A percentile compares a stretch with the other conserved stretches of the same genome.
Conservation (phyloP, 2,113 vertebrate species). For the Rhea pennata region DNA sequence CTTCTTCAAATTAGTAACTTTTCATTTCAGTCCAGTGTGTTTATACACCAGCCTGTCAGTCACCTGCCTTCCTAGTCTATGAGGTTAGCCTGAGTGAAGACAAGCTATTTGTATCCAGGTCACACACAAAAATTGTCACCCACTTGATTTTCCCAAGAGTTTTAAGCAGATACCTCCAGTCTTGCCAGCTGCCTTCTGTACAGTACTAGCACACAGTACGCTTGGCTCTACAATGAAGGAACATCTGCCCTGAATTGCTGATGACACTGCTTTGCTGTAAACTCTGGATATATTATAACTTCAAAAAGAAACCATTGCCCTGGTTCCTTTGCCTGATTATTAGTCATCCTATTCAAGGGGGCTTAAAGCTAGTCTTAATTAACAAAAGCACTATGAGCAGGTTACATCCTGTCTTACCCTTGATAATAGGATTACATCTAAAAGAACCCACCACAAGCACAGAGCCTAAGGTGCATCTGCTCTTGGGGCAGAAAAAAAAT, state of each 20-base stretch:
- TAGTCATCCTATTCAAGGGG: background rate
- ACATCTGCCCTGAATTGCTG: background rate
- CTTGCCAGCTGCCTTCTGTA: background rate
- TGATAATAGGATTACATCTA: background rate
- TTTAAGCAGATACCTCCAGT: background rate
- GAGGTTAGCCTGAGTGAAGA: background rate
- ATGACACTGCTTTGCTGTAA: background rate
- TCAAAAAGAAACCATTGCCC: background rate
- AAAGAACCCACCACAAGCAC: fast-evolving
- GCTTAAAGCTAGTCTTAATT: background rate
- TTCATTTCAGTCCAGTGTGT: background rate
- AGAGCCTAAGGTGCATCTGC: background rate
- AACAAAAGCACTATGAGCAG: background rate
- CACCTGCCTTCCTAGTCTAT: background rate
- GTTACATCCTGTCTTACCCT: background rate
- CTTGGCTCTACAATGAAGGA: background rate
- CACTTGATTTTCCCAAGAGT: background rate
- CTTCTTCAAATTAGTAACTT: background rate
- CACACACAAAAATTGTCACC: background rate
- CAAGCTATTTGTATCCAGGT: background rate
- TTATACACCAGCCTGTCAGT: background rate
- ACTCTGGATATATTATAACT: background rate
- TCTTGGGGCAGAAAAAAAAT: background rate
- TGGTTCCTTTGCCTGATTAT: background rate
- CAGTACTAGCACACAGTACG: no score